Evolutionary conservation across 2,113 vertebrate genomes (phyloP), one percentile per base, ranked within the genome.

Genomic region (Myotis brandtii): DNA sequence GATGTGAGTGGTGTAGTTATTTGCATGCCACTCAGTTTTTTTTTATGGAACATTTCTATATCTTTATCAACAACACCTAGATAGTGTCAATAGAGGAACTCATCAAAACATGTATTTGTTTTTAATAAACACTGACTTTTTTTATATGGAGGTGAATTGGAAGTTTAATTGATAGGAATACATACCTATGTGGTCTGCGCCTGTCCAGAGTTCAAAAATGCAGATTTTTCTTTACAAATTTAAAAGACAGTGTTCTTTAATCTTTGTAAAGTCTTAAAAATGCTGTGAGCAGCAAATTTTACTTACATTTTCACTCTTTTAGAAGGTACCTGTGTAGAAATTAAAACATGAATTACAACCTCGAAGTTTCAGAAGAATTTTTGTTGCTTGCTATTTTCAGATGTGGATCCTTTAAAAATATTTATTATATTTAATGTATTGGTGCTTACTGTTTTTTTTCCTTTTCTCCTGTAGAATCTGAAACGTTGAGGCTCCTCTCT

Each of bases 221-320:
- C 37, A 56, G 20, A 25, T 80, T 85, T 89, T 86, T 86, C 40
- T 75, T 59, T 75, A 59, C 11, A 54, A 91, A 93, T 79, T 84
- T 14, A 13, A 77, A 83, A 72, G 17, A 17, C 37, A 2, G 3
- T 48, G 16, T 66, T 84, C 37, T 94, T 79, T 48, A 70, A 79
- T 64, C 32, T 92, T 34, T 94, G 67, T 56, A 20, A 83, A 62
- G 23, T 25, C 75, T 70, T 52, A 82, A 92, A 92, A 48, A 79
- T 87, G 14, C 10, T 54, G 40, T 16, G 14, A 46, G 25, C 66
- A 87, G 25, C 17, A 85, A 64, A 84, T 84, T 64, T 87, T 82
- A 73, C 18, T 59, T 56, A 56, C 27, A 23, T 66, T 75, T 75
- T 88, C 34, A 73, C 18, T 67, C 34, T 85, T 88, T 64, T 48